Evolutionary conservation across 2,113 vertebrate genomes (phyloP).

Genomic region (Thalassarche chlororhynchos): DNA sequence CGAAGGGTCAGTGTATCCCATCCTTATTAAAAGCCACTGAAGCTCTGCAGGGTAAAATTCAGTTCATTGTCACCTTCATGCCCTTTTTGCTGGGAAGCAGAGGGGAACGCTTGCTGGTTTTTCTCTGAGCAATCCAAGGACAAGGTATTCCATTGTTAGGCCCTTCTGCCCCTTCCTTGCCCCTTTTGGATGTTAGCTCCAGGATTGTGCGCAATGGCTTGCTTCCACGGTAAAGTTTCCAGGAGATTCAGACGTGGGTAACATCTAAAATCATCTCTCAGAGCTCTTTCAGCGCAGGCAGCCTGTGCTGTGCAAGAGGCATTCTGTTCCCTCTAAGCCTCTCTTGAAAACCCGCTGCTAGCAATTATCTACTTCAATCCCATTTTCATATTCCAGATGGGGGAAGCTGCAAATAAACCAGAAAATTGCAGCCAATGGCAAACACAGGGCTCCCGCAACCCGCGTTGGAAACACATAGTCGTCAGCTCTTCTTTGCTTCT

Average conservation of each 20-base stretch:
- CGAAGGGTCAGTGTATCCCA: conserved; percentile 94
- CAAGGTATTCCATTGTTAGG: conserved; percentile 57
- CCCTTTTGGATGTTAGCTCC: conserved; percentile 12
- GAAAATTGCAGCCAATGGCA: conserved; percentile 62
- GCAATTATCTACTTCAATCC: conserved; percentile 65
- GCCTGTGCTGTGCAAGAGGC: conserved; percentile 41
- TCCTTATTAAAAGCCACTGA: conserved; percentile 65
- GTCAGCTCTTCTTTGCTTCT: conserved; percentile 61
- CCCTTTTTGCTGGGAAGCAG: conserved; percentile 1
- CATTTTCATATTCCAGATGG: conserved; percentile 71
- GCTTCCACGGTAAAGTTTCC: conserved; percentile 65
- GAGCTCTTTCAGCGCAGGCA: conserved; percentile 8
- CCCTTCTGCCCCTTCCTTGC: conserved; percentile 23
- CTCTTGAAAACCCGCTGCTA: conserved; percentile 43
- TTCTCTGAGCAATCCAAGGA: conserved; percentile 11
- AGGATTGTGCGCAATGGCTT: not conserved
- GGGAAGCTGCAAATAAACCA: conserved; percentile 61
- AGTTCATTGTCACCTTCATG: conserved; percentile 54
- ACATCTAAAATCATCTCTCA: conserved; percentile 59
- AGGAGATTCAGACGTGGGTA: conserved; percentile 59
- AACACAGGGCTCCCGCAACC: conserved; percentile 11
- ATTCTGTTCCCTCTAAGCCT: conserved; percentile 45
- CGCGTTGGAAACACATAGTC: conserved; percentile 25
- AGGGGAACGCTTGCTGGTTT: conserved; percentile 1
- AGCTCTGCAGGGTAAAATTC: conserved; percentile 56